phyloP scores from a whole-genome alignment of 2,888 invertebrate species.

The Schizaphis graminum region DNA sequence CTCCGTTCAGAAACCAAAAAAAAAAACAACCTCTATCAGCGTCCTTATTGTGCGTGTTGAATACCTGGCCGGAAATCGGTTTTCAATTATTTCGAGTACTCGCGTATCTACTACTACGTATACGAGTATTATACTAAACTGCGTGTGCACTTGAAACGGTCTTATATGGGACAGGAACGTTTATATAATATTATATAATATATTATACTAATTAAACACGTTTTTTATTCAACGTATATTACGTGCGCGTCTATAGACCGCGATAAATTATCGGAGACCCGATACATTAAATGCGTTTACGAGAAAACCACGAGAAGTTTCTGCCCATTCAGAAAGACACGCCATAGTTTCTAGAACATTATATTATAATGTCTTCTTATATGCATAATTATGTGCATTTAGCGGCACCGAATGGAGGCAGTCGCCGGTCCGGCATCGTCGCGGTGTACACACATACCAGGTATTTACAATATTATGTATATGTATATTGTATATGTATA shows the following conservation, averaged over 20 bases:
- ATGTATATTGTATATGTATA: no score
- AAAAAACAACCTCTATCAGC: no score
- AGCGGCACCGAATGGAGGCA: background rate
- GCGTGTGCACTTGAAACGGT: background rate
- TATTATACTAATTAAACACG: background rate
- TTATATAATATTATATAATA: background rate
- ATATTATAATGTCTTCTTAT: slow-evolving; percentile 5
- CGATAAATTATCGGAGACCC: background rate
- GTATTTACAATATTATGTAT: background rate
- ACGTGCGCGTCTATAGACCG: background rate
- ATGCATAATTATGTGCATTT: background rate
- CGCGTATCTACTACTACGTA: background rate
- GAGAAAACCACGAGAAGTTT: background rate
- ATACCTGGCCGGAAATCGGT: background rate
- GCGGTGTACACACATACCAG: background rate
- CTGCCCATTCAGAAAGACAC: background rate
- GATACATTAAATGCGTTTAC: background rate
- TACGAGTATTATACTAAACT: background rate
- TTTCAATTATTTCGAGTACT: background rate
- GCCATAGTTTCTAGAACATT: slow-evolving; percentile 1
- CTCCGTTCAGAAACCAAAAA: no score
- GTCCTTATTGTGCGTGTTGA: no score
- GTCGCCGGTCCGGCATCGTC: background rate
- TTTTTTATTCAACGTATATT: slow-evolving; percentile 10
- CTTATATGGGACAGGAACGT: background rate